Evolutionary conservation across 2,888 invertebrate species (phyloP).

Genomic region (Metellina segmentata): DNA sequence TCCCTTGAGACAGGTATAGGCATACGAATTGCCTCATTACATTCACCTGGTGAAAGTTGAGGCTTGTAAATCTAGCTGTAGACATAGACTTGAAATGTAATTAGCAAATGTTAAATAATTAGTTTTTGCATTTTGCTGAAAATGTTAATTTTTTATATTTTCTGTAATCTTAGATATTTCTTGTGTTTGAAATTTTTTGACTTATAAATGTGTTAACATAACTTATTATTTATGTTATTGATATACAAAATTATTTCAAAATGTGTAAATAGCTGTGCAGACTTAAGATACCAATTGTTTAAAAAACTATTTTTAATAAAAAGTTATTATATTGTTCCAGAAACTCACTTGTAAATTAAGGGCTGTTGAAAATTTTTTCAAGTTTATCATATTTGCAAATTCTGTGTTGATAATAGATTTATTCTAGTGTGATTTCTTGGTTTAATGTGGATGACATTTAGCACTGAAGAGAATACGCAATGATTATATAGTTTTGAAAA

Average conservation of each 20-base stretch:
- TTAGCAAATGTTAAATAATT: conserved; percentile 19
- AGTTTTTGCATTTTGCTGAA: conserved; percentile 29
- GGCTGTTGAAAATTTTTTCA: conserved; percentile 40
- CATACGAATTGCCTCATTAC: conserved; percentile 22
- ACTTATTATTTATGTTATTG: background rate
- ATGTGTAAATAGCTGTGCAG: conserved; percentile 13
- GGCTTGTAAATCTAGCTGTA: conserved; percentile 40
- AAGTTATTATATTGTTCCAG: conserved; percentile 40
- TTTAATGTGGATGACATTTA: too few species aligned
- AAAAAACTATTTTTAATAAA: conserved; percentile 51
- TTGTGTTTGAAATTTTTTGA: background rate
- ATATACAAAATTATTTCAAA: conserved; percentile 6
- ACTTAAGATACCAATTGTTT: conserved; percentile 30
- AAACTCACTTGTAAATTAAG: conserved; percentile 39
- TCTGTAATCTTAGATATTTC: background rate
- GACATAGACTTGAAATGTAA: background rate
- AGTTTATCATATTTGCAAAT: conserved; percentile 34
- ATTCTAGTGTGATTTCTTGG: background rate
- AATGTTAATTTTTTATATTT: conserved; percentile 2
- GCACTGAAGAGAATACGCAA: too few species aligned
- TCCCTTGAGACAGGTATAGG: conserved; percentile 4
- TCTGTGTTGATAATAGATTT: background rate
- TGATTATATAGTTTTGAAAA: too few species aligned
- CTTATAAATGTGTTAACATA: background rate
- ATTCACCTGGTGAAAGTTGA: conserved; percentile 26